Conservation (phyloP, 2,888 invertebrate species). For the Ommatoiulus sabulosus region DNA sequence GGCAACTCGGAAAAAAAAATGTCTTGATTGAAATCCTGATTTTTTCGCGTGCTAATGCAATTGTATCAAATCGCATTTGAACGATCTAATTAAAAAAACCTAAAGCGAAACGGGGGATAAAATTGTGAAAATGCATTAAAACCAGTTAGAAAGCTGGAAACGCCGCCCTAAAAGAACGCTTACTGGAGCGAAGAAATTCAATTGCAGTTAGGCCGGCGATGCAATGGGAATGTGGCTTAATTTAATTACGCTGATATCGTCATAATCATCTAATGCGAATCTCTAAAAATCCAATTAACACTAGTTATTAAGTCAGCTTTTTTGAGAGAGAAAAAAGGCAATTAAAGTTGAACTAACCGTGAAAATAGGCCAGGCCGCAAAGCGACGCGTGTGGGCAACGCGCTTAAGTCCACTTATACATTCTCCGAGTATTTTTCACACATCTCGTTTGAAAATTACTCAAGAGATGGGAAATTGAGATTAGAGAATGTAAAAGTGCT, state of each 20-base stretch:
- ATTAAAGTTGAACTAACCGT: constrained; percentile 17
- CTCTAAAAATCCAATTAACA: constrained; percentile 38
- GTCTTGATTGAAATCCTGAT: neutral
- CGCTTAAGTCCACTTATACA: neutral
- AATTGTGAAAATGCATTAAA: neutral
- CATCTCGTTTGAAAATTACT: constrained; percentile 3
- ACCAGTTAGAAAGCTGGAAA: neutral
- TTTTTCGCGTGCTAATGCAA: neutral
- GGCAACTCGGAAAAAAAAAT: neutral
- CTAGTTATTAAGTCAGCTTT: constrained; percentile 32
- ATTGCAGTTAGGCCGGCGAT: neutral
- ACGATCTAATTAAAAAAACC: constrained; percentile 8
- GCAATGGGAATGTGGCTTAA: constrained; percentile 23
- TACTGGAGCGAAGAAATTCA: constrained; percentile 17
- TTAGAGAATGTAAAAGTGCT: neutral
- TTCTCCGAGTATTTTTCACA: neutral
- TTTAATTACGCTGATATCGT: constrained; percentile 46
- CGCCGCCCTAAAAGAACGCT: neutral
- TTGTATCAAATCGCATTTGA: constrained; percentile 1
- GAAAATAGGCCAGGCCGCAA: neutral
- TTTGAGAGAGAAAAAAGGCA: constrained; percentile 9
- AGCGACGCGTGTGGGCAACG: neutral
- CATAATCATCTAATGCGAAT: constrained; percentile 23
- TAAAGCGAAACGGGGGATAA: neutral
- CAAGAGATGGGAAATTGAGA: neutral